These are phyloP conservation scores for Sardina pilchardus DNA, from an alignment of 2,113 vertebrate species.

Conservation along the genomic window DNA sequence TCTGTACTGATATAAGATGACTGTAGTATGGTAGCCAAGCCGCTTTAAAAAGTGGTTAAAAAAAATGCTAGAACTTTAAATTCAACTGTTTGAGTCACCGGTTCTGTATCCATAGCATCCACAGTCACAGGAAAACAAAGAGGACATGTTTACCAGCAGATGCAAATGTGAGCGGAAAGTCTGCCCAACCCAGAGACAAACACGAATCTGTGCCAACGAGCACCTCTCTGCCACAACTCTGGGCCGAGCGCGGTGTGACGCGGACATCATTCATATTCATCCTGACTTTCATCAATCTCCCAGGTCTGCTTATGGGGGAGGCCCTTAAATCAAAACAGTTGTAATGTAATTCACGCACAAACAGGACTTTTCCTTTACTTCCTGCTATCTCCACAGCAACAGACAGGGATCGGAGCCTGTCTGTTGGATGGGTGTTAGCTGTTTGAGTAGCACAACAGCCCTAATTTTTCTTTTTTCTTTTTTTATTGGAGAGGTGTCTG, in stretches of 20 bases:
- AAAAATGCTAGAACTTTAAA: neutral
- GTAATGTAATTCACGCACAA: neutral
- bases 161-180: neutral
- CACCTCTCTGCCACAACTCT: neutral
- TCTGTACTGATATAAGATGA: neutral
- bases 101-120: neutral
- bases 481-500: conserved; percentile 31
- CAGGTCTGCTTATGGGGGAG: neutral
- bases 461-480: neutral
- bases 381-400: neutral
- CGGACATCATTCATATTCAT: neutral
- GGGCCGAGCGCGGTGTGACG: too few relatives aligned
- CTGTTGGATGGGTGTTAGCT: neutral
- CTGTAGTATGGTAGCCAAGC: neutral
- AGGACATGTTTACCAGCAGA: neutral
- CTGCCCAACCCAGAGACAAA: neutral
- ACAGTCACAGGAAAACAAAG: neutral
- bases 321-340: neutral
- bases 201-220: neutral
- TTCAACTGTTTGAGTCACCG: neutral
- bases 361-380: neutral
- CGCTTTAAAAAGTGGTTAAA: neutral
- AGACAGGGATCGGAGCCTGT: neutral
- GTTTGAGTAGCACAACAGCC: neutral
- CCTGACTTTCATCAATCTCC: neutral